phyloP scores from a whole-genome alignment of 2,113 vertebrate species.

The Trinectes maculatus region DNA sequence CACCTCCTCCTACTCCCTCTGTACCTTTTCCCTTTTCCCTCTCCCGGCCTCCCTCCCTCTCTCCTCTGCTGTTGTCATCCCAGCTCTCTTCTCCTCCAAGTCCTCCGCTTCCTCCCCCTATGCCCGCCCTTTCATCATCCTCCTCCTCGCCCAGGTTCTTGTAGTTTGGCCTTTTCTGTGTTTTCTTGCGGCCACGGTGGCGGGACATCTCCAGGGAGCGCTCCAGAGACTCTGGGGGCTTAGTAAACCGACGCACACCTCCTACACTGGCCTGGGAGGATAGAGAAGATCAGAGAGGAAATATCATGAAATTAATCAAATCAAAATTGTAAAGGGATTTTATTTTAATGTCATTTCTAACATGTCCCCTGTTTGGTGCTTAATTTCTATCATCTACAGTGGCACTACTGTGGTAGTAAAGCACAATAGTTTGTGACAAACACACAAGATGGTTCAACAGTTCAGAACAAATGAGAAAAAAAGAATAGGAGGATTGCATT shows the following conservation, averaged over 20 bases:
- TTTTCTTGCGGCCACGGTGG: conserved; percentile 89
- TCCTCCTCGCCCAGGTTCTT: conserved; percentile 98
- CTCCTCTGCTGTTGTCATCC: conserved; percentile 77
- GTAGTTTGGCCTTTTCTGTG: conserved; percentile 96
- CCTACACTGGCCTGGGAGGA: conserved; percentile 82
- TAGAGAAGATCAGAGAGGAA: not conserved
- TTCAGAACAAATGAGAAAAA: not conserved
- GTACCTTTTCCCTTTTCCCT: conserved; percentile 90
- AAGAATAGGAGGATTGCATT: not conserved
- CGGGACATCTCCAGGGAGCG: conserved; percentile 95
- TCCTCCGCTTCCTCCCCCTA: conserved; percentile 77
- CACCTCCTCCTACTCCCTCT: conserved; percentile 90
- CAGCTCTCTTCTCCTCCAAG: conserved; percentile 65
- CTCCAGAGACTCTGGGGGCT: conserved; percentile 92
- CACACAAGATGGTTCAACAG: not conserved
- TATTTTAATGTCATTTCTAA: not conserved
- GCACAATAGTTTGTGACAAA: not conserved
- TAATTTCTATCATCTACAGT: not conserved
- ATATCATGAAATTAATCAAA: not conserved
- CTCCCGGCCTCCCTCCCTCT: conserved; percentile 87
- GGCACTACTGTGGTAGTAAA: not conserved
- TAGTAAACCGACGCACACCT: conserved; percentile 91
- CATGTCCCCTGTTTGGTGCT: not conserved
- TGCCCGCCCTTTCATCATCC: conserved; percentile 87
- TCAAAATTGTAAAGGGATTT: not conserved